These are phyloP conservation scores for Hoplodrina blanda DNA, from an alignment of 2,888 invertebrate species.

Conservation along the genomic window DNA sequence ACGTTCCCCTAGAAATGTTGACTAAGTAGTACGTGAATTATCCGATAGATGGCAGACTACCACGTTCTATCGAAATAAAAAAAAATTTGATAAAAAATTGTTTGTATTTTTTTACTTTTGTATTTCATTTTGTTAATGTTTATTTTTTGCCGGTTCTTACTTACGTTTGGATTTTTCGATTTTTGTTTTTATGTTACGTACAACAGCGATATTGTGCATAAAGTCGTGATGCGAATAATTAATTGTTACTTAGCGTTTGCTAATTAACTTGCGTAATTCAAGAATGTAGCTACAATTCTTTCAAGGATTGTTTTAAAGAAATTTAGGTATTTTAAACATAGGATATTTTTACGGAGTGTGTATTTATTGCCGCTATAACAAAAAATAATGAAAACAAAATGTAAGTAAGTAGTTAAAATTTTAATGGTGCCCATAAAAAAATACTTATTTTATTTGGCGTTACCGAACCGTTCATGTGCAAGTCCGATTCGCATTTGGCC, in stretches of 20 bases:
- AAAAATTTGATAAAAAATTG: not conserved
- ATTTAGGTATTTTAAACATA: too few species aligned
- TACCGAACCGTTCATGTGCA: too few species aligned
- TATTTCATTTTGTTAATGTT: not conserved
- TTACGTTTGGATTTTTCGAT: too few species aligned
- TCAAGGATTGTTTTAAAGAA: slow-evolving; percentile 20
- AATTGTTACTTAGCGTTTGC: slow-evolving; percentile 12
- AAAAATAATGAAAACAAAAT: too few species aligned
- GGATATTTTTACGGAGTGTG: too few species aligned
- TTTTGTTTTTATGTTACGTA: not conserved
- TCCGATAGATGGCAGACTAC: slow-evolving; percentile 43
- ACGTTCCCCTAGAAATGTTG: not conserved
- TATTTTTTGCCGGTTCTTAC: too few species aligned
- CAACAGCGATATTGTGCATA: not conserved
- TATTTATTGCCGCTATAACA: too few species aligned
- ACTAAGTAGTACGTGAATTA: slow-evolving; percentile 2
- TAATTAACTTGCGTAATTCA: slow-evolving; percentile 16
- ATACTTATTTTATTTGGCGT: too few species aligned
- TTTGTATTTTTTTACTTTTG: not conserved
- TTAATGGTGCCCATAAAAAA: too few species aligned
- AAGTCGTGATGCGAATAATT: slow-evolving; percentile 25
- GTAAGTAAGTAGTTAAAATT: too few species aligned
- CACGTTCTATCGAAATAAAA: not conserved
- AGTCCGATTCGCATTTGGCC: too few species aligned
- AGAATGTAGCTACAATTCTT: not conserved